phyloP scores from a whole-genome alignment of 2,797 vertebrate genomes.

The Acrossocheilus wenchowensis region DNA sequence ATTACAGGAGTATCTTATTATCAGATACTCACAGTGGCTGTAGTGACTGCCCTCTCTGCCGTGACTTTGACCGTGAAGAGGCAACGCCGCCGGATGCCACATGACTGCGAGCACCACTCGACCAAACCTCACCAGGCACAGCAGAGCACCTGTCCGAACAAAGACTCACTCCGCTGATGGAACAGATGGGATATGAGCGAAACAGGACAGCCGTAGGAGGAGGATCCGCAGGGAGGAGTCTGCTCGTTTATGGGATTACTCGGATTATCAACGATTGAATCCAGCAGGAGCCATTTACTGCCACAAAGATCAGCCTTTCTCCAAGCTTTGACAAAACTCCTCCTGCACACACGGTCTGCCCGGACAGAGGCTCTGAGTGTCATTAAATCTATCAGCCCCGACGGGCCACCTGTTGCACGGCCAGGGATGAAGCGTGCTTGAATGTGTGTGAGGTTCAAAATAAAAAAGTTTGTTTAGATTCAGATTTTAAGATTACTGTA shows the following conservation, averaged over 20 bases:
- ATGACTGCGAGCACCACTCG: slow-evolving; percentile 58
- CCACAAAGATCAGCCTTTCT: slow-evolving; percentile 70
- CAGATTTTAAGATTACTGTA: background rate
- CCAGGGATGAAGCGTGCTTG: background rate
- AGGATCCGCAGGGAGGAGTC: slow-evolving; percentile 50
- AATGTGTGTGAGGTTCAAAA: background rate
- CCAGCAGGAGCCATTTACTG: slow-evolving; percentile 75
- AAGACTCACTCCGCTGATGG: background rate
- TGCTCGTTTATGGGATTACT: slow-evolving; percentile 78
- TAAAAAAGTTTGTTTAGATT: background rate
- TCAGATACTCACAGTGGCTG: slow-evolving; percentile 72
- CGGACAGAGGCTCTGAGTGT: slow-evolving; percentile 45
- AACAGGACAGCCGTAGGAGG: slow-evolving; percentile 21
- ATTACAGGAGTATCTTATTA: background rate
- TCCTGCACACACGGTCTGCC: background rate
- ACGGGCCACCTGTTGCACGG: slow-evolving; percentile 71
- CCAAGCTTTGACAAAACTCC: slow-evolving; percentile 9
- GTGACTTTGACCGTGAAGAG: slow-evolving; percentile 65
- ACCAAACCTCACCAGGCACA: slow-evolving; percentile 19
- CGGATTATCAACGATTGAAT: slow-evolving; percentile 81
- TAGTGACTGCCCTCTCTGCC: slow-evolving; percentile 66
- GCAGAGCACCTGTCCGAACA: slow-evolving; percentile 19
- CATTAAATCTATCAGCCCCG: slow-evolving; percentile 66
- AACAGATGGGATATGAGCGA: slow-evolving; percentile 34
- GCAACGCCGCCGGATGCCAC: slow-evolving; percentile 72